A percentile compares a stretch with the other conserved stretches of the same genome.
These are phyloP conservation scores for Drosophila malerkotliana DNA, from an alignment of 1,140 invertebrate species.

Conservation along the genomic window DNA sequence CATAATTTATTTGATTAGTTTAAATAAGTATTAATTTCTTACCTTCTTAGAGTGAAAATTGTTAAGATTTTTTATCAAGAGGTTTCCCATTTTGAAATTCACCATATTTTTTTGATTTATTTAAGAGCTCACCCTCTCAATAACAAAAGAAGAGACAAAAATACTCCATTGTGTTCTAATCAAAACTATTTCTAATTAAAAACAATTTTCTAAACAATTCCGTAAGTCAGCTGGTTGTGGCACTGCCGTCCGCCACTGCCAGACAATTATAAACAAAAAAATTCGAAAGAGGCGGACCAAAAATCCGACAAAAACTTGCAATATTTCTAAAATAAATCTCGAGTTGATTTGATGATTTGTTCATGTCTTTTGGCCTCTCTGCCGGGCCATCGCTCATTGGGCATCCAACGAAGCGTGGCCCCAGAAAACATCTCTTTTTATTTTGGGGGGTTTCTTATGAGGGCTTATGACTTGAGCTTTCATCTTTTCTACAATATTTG, in stretches of 20 bases:
- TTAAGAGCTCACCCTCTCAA: too few relatives aligned
- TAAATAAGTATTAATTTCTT: too few relatives aligned
- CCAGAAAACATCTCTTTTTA: conserved; percentile 22
- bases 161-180: too few relatives aligned
- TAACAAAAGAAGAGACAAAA: too few relatives aligned
- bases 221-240: conserved; percentile 4
- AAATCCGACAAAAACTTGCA: conserved; percentile 26
- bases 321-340: conserved; percentile 46
- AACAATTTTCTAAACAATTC: conserved; percentile 43
- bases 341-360: conserved; percentile 51
- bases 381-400: conserved; percentile 40
- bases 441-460: too few relatives aligned
- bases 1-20: too few relatives aligned
- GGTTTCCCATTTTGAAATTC: too few relatives aligned
- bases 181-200: neutral
- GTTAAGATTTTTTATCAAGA: too few relatives aligned
- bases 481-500: conserved; percentile 17
- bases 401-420: conserved; percentile 25
- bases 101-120: too few relatives aligned
- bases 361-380: conserved; percentile 48
- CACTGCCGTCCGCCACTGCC: conserved; percentile 9
- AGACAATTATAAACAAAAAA: conserved; percentile 41
- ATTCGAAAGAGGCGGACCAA: conserved; percentile 1
- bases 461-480: conserved; percentile 15
- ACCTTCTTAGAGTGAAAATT: too few relatives aligned